A percentile compares a stretch with the other conserved stretches of the same genome.
Evolutionary conservation across 2,797 vertebrate species (phyloP).

Genomic region (Vireo griseus): DNA sequence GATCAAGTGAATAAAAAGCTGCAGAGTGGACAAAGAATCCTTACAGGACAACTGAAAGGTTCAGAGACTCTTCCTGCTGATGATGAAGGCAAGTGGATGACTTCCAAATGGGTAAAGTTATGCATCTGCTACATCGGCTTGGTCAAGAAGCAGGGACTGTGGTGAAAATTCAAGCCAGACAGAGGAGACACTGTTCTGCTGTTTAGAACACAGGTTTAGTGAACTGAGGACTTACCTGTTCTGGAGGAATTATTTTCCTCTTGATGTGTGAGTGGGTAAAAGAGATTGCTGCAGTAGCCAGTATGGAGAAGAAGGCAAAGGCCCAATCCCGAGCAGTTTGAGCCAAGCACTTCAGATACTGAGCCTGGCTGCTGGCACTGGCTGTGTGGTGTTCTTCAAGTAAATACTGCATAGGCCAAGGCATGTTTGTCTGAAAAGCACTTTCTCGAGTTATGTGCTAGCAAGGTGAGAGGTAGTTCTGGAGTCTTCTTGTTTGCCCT

Average conservation of each 20-base stretch:
- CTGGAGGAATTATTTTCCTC: not conserved
- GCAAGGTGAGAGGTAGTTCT: not conserved
- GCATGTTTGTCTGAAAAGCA: not conserved
- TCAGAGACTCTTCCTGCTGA: constrained; percentile 76
- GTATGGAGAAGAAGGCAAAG: not conserved
- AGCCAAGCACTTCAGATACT: not conserved
- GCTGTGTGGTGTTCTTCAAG: not conserved
- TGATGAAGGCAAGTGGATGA: constrained; percentile 56
- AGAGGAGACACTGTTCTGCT: not conserved
- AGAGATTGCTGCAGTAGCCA: not conserved
- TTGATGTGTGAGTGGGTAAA: not conserved
- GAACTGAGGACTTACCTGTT: not conserved
- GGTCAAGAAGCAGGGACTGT: not conserved
- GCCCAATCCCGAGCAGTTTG: not conserved
- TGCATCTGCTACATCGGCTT: not conserved
- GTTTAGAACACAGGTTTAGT: not conserved
- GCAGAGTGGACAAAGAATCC: constrained; percentile 70
- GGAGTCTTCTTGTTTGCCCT: not conserved
- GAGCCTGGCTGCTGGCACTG: not conserved
- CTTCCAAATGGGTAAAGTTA: not conserved
- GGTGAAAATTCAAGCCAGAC: not conserved
- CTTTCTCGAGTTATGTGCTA: not conserved
- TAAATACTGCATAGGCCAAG: not conserved
- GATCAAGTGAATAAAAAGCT: constrained; percentile 73
- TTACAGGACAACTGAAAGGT: constrained; percentile 70